A percentile compares a stretch with the other conserved stretches of the same genome.
phyloP scores from a whole-genome alignment of 2,888 invertebrate genomes.

The Agrochola lychnidis region DNA sequence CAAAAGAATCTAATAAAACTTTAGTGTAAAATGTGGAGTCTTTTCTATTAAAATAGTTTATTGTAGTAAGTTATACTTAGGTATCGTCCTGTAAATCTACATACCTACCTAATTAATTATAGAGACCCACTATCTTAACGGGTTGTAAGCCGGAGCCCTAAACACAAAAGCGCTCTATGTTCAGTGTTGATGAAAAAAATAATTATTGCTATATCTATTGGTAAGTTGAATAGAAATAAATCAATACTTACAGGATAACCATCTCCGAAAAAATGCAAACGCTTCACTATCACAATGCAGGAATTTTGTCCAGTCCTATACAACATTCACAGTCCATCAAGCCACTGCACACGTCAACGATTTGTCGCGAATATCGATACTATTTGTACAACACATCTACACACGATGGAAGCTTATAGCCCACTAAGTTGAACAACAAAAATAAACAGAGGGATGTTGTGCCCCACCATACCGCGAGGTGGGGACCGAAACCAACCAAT shows the following conservation, averaged over 20 bases:
- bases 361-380: constrained; percentile 52
- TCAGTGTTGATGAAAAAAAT: background rate
- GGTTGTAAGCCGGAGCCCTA: background rate
- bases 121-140: background rate
- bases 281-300: constrained; percentile 77
- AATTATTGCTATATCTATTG: background rate
- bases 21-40: background rate
- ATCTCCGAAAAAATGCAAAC: constrained; percentile 80
- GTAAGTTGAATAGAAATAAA: background rate
- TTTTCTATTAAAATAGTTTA: background rate
- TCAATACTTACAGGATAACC: constrained; percentile 88
- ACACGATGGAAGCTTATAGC: constrained; percentile 83
- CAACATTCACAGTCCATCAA: constrained; percentile 74
- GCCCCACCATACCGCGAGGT: constrained; percentile 77
- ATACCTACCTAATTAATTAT: background rate
- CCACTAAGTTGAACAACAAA: constrained; percentile 88
- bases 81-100: background rate
- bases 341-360: constrained; percentile 58
- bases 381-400: constrained; percentile 72
- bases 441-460: constrained; percentile 89
- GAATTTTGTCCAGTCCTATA: constrained; percentile 61
- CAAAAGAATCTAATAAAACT: background rate
- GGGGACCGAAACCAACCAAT: constrained; percentile 79
- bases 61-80: background rate
- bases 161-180: background rate